Conservation (phyloP, 2,797 vertebrate genomes). For the Phylloscopus collybita region DNA sequence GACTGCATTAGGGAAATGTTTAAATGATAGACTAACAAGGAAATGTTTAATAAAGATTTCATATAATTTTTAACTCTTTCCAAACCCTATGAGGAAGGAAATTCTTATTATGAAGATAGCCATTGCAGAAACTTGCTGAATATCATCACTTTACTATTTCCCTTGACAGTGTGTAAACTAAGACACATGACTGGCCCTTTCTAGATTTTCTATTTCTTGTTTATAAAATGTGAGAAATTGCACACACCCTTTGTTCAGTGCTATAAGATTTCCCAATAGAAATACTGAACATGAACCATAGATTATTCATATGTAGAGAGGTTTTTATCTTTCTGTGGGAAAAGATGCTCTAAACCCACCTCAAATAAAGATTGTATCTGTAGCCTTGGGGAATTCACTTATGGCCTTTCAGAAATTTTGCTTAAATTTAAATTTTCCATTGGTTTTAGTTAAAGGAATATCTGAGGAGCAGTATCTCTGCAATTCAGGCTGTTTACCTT, state of each 20-base stretch:
- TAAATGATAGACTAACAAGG: not conserved
- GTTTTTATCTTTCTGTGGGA: not conserved
- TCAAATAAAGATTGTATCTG: not conserved
- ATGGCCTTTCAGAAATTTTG: not conserved
- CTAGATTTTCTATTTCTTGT: not conserved
- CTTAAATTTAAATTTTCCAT: not conserved
- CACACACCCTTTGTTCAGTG: not conserved
- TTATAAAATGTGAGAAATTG: not conserved
- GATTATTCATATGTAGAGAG: not conserved
- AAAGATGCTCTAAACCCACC: not conserved
- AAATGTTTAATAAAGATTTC: not conserved
- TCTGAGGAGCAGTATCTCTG: not conserved
- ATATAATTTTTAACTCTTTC: not conserved
- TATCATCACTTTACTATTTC: not conserved
- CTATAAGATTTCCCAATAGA: not conserved
- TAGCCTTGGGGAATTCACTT: not conserved
- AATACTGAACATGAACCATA: not conserved
- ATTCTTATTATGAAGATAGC: not conserved
- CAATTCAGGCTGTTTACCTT: not conserved
- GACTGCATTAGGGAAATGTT: slow-evolving; percentile 43
- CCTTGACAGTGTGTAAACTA: not conserved
- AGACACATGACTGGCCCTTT: not conserved
- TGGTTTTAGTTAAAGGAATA: not conserved
- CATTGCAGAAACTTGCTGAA: not conserved
- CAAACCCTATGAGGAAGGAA: not conserved